Percentiles rank a stretch among this genome's conserved stretches.
Evolutionary conservation across 2,113 vertebrate species (phyloP).

Genomic region (Dromiciops gliroides): DNA sequence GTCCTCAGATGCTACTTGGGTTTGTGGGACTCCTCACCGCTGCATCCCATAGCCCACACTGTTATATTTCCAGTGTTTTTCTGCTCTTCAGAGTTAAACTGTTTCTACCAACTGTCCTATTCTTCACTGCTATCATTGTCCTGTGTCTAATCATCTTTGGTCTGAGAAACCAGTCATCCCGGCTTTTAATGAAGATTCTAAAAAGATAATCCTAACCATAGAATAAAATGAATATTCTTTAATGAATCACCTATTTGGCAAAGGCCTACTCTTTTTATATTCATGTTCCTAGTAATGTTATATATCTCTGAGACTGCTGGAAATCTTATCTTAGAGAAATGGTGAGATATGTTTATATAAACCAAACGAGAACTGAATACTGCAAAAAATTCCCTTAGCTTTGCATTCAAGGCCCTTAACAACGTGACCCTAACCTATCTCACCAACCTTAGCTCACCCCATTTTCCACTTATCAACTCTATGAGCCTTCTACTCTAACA

Average conservation of each 20-base stretch:
- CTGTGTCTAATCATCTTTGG: background rate
- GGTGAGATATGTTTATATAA: slow-evolving; percentile 3
- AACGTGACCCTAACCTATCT: background rate
- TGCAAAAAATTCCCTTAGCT: background rate
- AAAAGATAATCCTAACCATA: background rate
- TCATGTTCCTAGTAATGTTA: background rate
- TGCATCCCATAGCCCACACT: background rate
- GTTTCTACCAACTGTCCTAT: background rate
- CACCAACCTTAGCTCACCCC: background rate
- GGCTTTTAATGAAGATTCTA: background rate
- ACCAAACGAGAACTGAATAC: background rate
- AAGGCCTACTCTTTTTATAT: slow-evolving; percentile 56
- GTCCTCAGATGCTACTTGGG: background rate
- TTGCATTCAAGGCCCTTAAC: background rate
- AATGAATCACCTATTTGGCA: slow-evolving; percentile 8
- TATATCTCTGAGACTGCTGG: background rate
- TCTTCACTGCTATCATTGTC: background rate
- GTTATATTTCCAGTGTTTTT: background rate
- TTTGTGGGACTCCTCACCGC: background rate
- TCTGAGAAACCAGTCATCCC: background rate
- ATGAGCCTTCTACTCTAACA: slow-evolving; percentile 23
- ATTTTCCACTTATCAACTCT: background rate
- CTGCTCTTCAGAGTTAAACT: slow-evolving; percentile 10
- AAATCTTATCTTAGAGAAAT: background rate
- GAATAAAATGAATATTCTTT: background rate